Conservation (phyloP, 2,113 vertebrate genomes). For the Rhizomys pruinosus region DNA sequence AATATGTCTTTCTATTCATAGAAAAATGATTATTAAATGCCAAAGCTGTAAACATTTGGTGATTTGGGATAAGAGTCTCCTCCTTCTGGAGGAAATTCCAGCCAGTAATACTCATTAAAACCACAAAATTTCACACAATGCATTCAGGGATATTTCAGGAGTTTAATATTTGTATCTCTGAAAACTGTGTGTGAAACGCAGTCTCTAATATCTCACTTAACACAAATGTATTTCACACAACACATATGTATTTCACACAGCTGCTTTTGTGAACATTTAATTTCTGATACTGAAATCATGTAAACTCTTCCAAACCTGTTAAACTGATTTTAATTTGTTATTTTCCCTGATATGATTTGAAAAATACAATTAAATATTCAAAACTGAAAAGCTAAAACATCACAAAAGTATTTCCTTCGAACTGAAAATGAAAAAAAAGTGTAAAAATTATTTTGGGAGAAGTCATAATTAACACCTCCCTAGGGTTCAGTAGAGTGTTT, state of each 20-base stretch:
- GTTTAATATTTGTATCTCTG: background rate
- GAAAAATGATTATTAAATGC: background rate
- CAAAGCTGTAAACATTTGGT: too few species aligned
- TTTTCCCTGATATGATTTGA: constrained; percentile 52
- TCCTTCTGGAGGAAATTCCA: too few species aligned
- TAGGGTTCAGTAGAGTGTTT: background rate
- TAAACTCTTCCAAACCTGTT: constrained; percentile 56
- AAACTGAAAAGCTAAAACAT: constrained; percentile 54
- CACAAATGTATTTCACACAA: background rate
- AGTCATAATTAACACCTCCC: constrained; percentile 59
- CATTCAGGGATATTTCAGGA: background rate
- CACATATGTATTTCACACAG: background rate
- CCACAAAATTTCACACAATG: background rate
- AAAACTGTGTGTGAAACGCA: background rate
- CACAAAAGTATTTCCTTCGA: constrained; percentile 57
- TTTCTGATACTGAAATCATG: constrained; percentile 50
- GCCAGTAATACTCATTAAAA: background rate
- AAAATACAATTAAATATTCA: constrained; percentile 69
- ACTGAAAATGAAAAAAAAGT: constrained; percentile 30
- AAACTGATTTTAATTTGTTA: constrained; percentile 58
- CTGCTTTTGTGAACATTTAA: constrained; percentile 30
- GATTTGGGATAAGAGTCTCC: too few species aligned
- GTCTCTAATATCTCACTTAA: constrained; percentile 59
- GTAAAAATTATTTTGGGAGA: constrained; percentile 14
- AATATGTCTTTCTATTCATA: background rate